Evolutionary conservation across 2,888 invertebrate species (phyloP).

Genomic region (Cenopis cana): DNA sequence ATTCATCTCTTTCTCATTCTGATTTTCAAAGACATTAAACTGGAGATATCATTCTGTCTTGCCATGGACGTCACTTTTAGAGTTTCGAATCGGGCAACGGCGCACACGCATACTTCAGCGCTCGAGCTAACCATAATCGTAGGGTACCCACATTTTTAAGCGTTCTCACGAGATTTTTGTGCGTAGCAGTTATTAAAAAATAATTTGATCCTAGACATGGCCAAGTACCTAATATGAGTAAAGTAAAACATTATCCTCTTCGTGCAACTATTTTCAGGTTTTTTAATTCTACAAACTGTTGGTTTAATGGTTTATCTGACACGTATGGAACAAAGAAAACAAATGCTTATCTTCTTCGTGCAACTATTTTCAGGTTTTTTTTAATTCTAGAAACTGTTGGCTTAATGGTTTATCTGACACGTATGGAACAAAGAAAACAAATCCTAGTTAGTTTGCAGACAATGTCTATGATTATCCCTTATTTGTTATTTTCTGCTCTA

Average conservation of each 20-base stretch:
- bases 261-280: neutral
- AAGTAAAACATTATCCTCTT: constrained; percentile 13
- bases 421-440: neutral
- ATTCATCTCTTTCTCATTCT: neutral
- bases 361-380: constrained; percentile 7
- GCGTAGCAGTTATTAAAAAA: constrained; percentile 7
- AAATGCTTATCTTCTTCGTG: too few relatives aligned
- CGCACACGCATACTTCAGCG: constrained; percentile 6
- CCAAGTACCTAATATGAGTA: constrained; percentile 1
- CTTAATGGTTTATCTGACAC: neutral
- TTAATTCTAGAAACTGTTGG: neutral
- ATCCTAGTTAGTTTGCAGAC: neutral
- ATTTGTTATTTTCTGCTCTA: neutral
- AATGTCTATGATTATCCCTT: neutral
- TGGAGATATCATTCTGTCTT: neutral
- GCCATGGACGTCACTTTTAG: neutral
- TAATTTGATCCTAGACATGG: constrained; percentile 1
- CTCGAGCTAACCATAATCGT: constrained; percentile 18
- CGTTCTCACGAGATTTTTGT: constrained; percentile 16
- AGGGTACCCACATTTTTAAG: constrained; percentile 11
- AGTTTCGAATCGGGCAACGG: neutral
- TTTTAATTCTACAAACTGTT: neutral
- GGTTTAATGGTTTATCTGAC: too few relatives aligned
- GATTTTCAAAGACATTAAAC: neutral
- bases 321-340: neutral